Percentiles rank a stretch among this genome's conserved stretches.
These are phyloP conservation scores for Alviniconcha marisindica DNA, from an alignment of 1,140 invertebrate species.

Conservation along the genomic window DNA sequence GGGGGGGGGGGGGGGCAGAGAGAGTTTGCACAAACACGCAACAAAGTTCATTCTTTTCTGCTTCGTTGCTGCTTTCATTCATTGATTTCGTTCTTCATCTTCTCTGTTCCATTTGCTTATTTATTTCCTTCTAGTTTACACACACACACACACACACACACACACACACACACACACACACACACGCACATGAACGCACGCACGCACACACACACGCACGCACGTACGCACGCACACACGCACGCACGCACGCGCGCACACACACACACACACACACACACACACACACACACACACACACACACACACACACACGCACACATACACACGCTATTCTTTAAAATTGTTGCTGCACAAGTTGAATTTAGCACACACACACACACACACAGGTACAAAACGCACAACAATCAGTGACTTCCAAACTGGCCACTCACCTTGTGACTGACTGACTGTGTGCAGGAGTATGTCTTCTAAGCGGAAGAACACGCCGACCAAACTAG, in stretches of 20 bases:
- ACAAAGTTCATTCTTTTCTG: too few relatives aligned
- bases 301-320: background rate
- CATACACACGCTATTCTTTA: background rate
- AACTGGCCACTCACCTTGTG: too few relatives aligned
- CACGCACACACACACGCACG: constrained; percentile 14
- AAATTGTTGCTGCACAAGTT: too few relatives aligned
- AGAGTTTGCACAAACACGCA: too few relatives aligned
- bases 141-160: constrained; percentile 7
- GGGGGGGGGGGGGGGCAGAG: too few relatives aligned
- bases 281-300: background rate
- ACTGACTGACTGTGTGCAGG: constrained; percentile 81
- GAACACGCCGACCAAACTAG: constrained; percentile 92
- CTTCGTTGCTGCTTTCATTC: too few relatives aligned
- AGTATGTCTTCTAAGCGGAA: constrained; percentile 96
- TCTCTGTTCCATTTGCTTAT: too few relatives aligned
- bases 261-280: background rate
- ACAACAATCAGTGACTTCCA: too few relatives aligned
- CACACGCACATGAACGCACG: background rate
- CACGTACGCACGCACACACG: background rate
- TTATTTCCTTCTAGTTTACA: background rate
- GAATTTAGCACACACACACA: too few relatives aligned
- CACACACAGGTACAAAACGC: too few relatives aligned
- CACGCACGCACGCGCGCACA: background rate
- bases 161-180: constrained; percentile 16
- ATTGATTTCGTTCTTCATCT: too few relatives aligned